These are phyloP conservation scores for Macrophya alboannulata DNA, from an alignment of 2,888 invertebrate species.

Conservation along the genomic window DNA sequence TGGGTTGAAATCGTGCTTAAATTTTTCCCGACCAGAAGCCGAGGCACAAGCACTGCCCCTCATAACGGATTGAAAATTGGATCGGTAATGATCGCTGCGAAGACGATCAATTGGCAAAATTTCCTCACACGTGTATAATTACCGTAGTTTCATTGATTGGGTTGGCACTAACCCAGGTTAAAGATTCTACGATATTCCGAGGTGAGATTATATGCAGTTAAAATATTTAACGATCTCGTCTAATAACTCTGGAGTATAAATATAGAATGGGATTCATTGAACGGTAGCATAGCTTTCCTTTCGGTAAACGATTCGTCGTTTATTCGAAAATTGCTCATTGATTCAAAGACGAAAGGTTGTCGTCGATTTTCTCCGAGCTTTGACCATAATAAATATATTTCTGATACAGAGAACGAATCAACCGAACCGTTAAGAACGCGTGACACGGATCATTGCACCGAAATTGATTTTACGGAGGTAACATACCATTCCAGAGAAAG, in stretches of 20 bases:
- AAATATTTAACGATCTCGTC: slow-evolving; percentile 34
- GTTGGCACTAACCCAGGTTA: slow-evolving; percentile 27
- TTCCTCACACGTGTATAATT: not conserved
- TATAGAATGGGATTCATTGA: not conserved
- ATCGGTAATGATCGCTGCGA: slow-evolving; percentile 4
- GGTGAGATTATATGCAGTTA: not conserved
- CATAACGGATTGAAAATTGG: not conserved
- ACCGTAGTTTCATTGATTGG: not conserved
- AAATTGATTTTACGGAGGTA: slow-evolving; percentile 18
- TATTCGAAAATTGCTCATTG: not conserved
- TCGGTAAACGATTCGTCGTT: not conserved
- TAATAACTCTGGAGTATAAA: too few species aligned
- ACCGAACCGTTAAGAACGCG: not conserved
- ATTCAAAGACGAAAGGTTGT: not conserved
- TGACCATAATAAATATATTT: slow-evolving; percentile 15
- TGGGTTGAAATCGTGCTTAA: not conserved
- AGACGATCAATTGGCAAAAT: slow-evolving; percentile 32
- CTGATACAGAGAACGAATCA: not conserved
- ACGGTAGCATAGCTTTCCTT: not conserved
- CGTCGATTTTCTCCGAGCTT: not conserved
- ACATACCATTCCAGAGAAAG: not conserved
- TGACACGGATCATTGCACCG: not conserved
- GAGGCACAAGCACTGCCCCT: not conserved
- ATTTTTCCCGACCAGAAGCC: not conserved
- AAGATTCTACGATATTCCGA: not conserved